A percentile compares a stretch with the other conserved stretches of the same genome.
Evolutionary conservation across 2,888 invertebrate species (phyloP).

Genomic region (Phengaris alcon): DNA sequence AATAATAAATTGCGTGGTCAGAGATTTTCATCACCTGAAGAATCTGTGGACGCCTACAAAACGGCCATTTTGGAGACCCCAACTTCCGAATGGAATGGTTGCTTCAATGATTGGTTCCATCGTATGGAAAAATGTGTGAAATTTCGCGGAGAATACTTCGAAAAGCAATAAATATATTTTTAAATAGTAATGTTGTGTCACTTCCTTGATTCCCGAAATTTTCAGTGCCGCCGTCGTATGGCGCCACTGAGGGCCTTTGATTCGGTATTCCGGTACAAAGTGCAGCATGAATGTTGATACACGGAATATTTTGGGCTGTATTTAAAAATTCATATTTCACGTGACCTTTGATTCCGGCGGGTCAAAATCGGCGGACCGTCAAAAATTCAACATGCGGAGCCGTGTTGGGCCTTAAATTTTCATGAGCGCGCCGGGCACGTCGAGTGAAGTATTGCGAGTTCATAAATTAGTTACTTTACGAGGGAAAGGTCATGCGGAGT

Average conservation of each 20-base stretch:
- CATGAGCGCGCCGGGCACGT: conserved; percentile 64
- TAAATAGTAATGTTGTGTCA: too few species aligned
- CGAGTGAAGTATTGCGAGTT: conserved; percentile 66
- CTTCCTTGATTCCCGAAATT: too few species aligned
- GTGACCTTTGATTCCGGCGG: conserved; percentile 24
- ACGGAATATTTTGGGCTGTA: conserved; percentile 8
- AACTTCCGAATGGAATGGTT: too few species aligned
- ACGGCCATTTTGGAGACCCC: too few species aligned
- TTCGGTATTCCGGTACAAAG: background rate
- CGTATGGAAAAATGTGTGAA: too few species aligned
- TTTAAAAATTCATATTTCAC: conserved; percentile 28
- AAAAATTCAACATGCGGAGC: conserved; percentile 63
- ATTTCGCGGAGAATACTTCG: too few species aligned
- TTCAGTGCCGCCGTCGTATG: too few species aligned
- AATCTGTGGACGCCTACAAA: too few species aligned
- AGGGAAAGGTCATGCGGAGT: conserved; percentile 55
- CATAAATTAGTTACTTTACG: conserved; percentile 74
- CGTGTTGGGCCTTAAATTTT: conserved; percentile 66
- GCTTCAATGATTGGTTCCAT: too few species aligned
- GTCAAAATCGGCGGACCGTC: conserved; percentile 36
- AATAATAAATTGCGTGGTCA: too few species aligned
- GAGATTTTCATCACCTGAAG: too few species aligned
- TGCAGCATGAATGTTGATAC: conserved; percentile 15
- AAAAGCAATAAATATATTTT: too few species aligned
- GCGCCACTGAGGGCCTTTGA: conserved; percentile 1